Conservation (phyloP, 1,140 invertebrate species). For the Hylaeus volcanicus region DNA sequence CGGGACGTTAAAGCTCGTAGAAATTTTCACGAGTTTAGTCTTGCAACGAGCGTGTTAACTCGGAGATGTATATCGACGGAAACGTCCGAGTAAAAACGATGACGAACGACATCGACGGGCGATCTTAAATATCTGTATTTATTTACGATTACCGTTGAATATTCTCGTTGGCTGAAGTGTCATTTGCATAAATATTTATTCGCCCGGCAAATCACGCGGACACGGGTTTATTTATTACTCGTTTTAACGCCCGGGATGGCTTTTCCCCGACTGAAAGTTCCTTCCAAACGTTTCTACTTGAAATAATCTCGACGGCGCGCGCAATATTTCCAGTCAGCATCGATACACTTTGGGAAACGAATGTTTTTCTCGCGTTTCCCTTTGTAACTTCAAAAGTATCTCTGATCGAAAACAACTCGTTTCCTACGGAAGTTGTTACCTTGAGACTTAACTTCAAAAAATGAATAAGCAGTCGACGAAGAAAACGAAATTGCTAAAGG, state of each 20-base stretch:
- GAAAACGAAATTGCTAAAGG: no score
- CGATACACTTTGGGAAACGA: not conserved
- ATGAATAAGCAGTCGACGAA: no score
- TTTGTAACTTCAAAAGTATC: not conserved
- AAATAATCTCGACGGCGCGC: not conserved
- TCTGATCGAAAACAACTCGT: no score
- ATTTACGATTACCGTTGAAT: not conserved
- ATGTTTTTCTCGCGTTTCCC: not conserved
- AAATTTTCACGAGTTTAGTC: no score
- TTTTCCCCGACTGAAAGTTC: not conserved
- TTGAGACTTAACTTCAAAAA: no score
- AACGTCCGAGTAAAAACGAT: not conserved
- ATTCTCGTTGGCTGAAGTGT: not conserved
- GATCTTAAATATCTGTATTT: not conserved
- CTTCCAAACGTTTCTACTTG: not conserved
- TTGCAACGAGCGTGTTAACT: no score
- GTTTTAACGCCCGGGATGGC: not conserved
- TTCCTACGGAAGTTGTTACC: no score
- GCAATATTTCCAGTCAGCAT: not conserved
- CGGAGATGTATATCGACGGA: not conserved
- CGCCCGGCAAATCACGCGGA: not conserved
- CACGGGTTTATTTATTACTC: not conserved
- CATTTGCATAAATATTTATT: conserved; percentile 16
- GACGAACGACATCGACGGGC: not conserved
- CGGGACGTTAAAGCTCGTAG: no score